phyloP scores from a whole-genome alignment of 2,888 invertebrate genomes.

The Anthophora plumipes region DNA sequence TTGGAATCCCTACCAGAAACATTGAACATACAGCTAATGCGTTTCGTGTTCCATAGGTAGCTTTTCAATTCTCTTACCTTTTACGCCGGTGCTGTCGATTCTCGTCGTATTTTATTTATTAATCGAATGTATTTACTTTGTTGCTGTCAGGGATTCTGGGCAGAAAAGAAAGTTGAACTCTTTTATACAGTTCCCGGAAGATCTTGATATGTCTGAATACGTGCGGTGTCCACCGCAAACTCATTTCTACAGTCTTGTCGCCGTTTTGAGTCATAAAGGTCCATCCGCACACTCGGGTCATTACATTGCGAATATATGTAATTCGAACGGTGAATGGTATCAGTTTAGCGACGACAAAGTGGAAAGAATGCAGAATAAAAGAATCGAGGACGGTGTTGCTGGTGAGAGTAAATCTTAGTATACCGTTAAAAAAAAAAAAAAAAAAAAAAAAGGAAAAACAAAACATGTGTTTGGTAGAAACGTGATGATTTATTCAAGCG shows the following conservation, averaged over 20 bases:
- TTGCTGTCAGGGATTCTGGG: slow-evolving; percentile 85
- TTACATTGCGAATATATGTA: slow-evolving; percentile 86
- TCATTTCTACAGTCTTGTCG: slow-evolving; percentile 86
- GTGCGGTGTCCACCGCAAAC: slow-evolving; percentile 79
- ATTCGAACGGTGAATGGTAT: slow-evolving; percentile 86
- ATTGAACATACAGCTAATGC: slow-evolving; percentile 87
- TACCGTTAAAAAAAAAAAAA: background rate
- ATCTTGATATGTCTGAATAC: slow-evolving; percentile 86
- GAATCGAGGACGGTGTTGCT: slow-evolving; percentile 81
- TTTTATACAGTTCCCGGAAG: slow-evolving; percentile 87
- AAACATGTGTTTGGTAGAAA: background rate
- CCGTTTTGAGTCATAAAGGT: slow-evolving; percentile 89
- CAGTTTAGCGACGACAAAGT: slow-evolving; percentile 88
- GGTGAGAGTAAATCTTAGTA: slow-evolving; percentile 68
- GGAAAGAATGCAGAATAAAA: slow-evolving; percentile 84
- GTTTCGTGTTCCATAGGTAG: slow-evolving; percentile 88
- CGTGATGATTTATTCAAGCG: background rate
- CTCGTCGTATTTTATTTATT: background rate
- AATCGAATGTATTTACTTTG: slow-evolving; percentile 36
- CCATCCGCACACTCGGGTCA: slow-evolving; percentile 89
- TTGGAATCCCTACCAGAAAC: slow-evolving; percentile 86
- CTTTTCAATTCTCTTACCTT: slow-evolving; percentile 5
- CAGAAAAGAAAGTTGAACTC: slow-evolving; percentile 87
- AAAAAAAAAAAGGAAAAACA: background rate
- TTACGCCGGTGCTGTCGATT: no score